Conservation (phyloP, 2,113 vertebrate genomes). For the Rhabdomys dilectus region DNA sequence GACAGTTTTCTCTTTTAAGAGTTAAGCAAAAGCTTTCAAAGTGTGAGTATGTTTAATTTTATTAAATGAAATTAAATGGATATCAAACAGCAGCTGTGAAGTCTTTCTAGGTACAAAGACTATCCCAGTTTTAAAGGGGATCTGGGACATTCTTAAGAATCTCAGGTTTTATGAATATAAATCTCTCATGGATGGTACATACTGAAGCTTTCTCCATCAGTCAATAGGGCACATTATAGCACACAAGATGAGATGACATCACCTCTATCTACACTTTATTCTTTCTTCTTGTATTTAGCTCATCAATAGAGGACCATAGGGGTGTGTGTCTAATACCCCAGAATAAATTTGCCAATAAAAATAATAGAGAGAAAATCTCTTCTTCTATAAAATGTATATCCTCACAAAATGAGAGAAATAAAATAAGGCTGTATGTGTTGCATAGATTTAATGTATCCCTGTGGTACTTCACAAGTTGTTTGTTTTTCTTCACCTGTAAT, state of each 20-base stretch:
- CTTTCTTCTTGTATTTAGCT: conserved; percentile 55
- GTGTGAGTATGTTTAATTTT: conserved; percentile 27
- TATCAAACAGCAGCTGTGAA: conserved; percentile 26
- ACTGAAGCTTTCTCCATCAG: not conserved
- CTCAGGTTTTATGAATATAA: conserved; percentile 30
- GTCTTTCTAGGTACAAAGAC: conserved; percentile 57
- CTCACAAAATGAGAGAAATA: conserved; percentile 43
- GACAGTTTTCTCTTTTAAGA: not conserved
- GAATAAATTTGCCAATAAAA: conserved; percentile 6
- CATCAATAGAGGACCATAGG: not conserved
- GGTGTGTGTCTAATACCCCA: not conserved
- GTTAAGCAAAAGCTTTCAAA: conserved; percentile 24
- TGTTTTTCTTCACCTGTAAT: conserved; percentile 72
- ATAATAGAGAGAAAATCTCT: not conserved
- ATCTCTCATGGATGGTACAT: not conserved
- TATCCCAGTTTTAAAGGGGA: not conserved
- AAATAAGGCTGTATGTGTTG: conserved; percentile 39
- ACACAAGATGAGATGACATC: not conserved
- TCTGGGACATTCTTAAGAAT: not conserved
- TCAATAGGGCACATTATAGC: not conserved
- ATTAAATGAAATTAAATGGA: conserved; percentile 52
- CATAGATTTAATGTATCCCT: not conserved
- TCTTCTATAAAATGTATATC: conserved; percentile 2
- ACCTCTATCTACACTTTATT: not conserved
- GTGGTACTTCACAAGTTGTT: conserved; percentile 28